phyloP scores from a whole-genome alignment of 92 coral and sea anemone genomes.

The Zoanthus gigantus region DNA sequence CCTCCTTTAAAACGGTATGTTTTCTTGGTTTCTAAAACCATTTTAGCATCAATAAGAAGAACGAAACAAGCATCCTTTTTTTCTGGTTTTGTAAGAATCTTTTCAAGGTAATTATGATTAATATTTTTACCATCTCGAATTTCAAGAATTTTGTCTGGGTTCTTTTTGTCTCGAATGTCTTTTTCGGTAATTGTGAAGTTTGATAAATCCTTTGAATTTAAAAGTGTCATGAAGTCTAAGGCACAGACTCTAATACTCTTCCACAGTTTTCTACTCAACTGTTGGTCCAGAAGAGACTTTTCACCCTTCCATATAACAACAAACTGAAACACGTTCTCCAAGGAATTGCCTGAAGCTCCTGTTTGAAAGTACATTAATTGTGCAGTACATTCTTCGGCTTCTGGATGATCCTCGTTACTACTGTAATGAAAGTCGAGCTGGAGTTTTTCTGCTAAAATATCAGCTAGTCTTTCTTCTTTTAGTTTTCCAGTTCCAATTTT shows the following conservation, averaged over 20 bases:
- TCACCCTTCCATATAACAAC: slow-evolving; percentile 15
- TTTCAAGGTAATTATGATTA: slow-evolving; percentile 7
- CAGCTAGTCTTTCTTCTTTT: neutral
- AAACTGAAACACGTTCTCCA: slow-evolving; percentile 31
- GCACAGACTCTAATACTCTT: neutral
- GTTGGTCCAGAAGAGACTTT: neutral
- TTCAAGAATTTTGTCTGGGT: neutral
- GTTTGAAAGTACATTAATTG: slow-evolving; percentile 18
- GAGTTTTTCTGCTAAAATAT: neutral
- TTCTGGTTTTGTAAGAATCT: neutral
- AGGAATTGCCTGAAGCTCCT: slow-evolving; percentile 5
- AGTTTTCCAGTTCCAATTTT: neutral
- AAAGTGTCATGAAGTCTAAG: slow-evolving; percentile 15
- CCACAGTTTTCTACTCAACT: neutral
- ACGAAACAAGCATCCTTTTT: neutral
- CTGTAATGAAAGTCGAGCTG: neutral
- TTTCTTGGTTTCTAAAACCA: slow-evolving; percentile 3
- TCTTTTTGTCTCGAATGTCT: neutral
- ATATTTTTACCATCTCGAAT: slow-evolving; percentile 19
- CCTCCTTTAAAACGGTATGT: slow-evolving; percentile 19
- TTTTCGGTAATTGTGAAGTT: neutral
- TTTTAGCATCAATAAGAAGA: slow-evolving; percentile 16
- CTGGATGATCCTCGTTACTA: neutral
- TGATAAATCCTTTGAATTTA: neutral
- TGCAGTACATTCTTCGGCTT: slow-evolving; percentile 12